Base-by-base conservation (phyloP, 2,113 vertebrate species). In the Aptenodytes patagonicus region DNA sequence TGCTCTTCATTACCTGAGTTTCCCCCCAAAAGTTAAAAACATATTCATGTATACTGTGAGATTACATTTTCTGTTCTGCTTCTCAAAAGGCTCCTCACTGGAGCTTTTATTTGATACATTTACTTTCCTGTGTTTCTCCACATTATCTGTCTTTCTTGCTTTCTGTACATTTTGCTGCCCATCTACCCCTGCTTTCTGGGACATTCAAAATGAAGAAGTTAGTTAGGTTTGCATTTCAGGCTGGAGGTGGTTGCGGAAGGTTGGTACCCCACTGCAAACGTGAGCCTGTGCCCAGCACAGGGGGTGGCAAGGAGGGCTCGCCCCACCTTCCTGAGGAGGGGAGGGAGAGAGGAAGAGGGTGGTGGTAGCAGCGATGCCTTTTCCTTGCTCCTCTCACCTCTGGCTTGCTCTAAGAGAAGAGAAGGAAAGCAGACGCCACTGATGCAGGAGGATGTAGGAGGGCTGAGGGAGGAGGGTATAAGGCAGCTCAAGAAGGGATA, bases 311-410 rank as follows among this genome's bases (percentile, higher is more conserved):
- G 20, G 22, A 61, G 29, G 75, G 46, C 17, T 91, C 24, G 2
- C 34, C 32, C 16, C 44, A 7, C 3, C 4, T 70, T 47, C 85
- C 40, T 0, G 0, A 24, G 66, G 9, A 57, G 36, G 6, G 11
- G 29, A 52, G 42, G 25, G 29, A 78, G 26, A 14, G 38, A 90
- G 12, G 34, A 52, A 70, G 17, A 61, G 22, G 12, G 2, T 65
- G 21, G 9, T 61, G 32, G 7, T 34, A 38, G 15, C 44, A 57
- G 18, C 0, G 3, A 17, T 40, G 10, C 22, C 32, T 75, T 80
- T 80, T 15, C 22, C 60, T 49, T 49, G 20, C 34, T 54, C 42
- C 24, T 88, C 28, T 77, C n/a, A 5, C 18, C 8, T 46, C 54
- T 60, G 32, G 8, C 25, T 83, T 65, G 11, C 19, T 83, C 19